Percentiles rank a stretch among this genome's conserved stretches.
Evolutionary conservation across 2,113 vertebrate species (phyloP).

Genomic region (Zapornia atra): DNA sequence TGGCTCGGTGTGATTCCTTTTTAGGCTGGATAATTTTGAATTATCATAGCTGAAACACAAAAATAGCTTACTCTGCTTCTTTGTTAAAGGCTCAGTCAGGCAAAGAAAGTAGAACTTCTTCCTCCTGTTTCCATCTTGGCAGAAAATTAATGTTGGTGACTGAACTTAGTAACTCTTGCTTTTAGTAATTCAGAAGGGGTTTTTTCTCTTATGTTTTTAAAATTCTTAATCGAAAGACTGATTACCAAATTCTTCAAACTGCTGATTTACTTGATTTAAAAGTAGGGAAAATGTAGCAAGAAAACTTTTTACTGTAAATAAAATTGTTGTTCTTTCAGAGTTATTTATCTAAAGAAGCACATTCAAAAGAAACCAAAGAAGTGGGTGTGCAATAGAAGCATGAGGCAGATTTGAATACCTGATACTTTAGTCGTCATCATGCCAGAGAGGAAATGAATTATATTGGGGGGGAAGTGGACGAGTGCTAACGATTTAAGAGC

Average conservation of each 20-base stretch:
- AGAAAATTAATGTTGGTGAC: neutral
- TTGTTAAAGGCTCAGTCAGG: slow-evolving; percentile 4
- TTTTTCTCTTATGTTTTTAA: neutral
- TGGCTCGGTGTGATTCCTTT: neutral
- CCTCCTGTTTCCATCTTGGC: neutral
- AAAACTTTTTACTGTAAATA: slow-evolving; percentile 11
- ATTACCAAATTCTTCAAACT: slow-evolving; percentile 49
- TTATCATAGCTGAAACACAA: slow-evolving; percentile 16
- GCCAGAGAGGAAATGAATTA: slow-evolving; percentile 13
- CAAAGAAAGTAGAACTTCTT: slow-evolving; percentile 15
- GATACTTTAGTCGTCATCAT: neutral
- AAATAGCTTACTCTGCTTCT: slow-evolving; percentile 25
- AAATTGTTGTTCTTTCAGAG: slow-evolving; percentile 26
- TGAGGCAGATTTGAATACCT: slow-evolving; percentile 37
- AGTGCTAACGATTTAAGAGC: neutral
- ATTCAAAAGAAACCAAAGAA: slow-evolving; percentile 76
- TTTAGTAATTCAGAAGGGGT: neutral
- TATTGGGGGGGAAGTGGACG: neutral
- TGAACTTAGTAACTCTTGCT: neutral
- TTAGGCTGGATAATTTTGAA: slow-evolving; percentile 26
- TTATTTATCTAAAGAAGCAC: slow-evolving; percentile 47
- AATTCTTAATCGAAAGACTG: slow-evolving; percentile 30
- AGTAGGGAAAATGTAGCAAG: slow-evolving; percentile 53
- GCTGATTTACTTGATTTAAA: slow-evolving; percentile 67
- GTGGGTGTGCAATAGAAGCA: slow-evolving; percentile 74